Percentiles rank a stretch among this genome's conserved stretches.
phyloP scores from a whole-genome alignment of 1,140 invertebrate genomes.

The Aplysia californica region DNA sequence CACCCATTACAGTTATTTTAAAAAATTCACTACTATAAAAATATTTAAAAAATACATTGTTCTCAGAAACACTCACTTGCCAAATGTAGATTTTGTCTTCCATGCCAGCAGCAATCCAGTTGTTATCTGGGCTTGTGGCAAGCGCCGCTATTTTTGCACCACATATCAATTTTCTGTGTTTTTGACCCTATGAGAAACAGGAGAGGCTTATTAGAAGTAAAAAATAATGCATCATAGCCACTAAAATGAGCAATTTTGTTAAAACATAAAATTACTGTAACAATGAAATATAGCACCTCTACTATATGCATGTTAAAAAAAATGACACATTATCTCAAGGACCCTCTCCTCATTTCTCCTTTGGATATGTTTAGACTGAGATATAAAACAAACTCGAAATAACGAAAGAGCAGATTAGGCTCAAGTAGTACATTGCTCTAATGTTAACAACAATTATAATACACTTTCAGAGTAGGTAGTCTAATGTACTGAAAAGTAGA shows the following conservation, averaged over 20 bases:
- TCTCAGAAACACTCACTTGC: too few relatives aligned
- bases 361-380: neutral
- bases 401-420: neutral
- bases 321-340: too few relatives aligned
- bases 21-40: too few relatives aligned
- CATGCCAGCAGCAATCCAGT: conserved; percentile 17
- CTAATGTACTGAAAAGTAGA: neutral
- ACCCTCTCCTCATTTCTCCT: neutral
- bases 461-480: too few relatives aligned
- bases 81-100: conserved; percentile 30
- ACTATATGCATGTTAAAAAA: too few relatives aligned
- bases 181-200: conserved; percentile 27
- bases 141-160: conserved; percentile 5
- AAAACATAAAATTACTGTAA: too few relatives aligned
- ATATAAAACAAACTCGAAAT: neutral
- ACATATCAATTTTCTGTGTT: conserved; percentile 24
- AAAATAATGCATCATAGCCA: neutral
- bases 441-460: too few relatives aligned
- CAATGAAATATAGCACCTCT: too few relatives aligned
- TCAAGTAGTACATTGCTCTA: neutral
- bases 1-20: too few relatives aligned
- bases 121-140: conserved; percentile 1
- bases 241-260: neutral
- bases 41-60: too few relatives aligned
- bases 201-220: too few relatives aligned